A percentile compares a stretch with the other conserved stretches of the same genome.
These are phyloP conservation scores for Paracentrotus lividus DNA, from an alignment of 53 echinoderm and acorn worm species.

Conservation along the genomic window DNA sequence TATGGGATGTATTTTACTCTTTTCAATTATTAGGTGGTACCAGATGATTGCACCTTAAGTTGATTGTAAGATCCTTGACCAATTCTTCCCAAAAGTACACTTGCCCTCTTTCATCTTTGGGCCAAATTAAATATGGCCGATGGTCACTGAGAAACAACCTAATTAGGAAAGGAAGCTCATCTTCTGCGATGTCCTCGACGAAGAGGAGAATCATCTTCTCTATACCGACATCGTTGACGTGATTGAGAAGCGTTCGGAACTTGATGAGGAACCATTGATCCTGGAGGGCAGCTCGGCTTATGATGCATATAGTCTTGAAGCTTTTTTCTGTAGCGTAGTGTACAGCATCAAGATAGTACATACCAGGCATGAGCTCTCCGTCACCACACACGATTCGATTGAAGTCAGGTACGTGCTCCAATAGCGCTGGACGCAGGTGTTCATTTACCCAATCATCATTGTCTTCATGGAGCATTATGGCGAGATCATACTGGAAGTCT, in stretches of 20 bases:
- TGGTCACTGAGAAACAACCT: constrained; percentile 51
- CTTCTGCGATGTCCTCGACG: neutral
- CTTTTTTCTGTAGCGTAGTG: constrained; percentile 5
- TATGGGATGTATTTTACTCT: too few species aligned
- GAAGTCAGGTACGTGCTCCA: constrained; percentile 14
- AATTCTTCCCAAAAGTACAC: constrained; percentile 31
- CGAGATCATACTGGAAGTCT: constrained; percentile 23
- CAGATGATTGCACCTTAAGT: neutral
- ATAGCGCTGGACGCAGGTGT: neutral
- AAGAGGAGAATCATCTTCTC: constrained; percentile 52
- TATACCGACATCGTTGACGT: constrained; percentile 29
- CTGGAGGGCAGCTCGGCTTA: constrained; percentile 1
- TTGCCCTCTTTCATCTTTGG: constrained; percentile 16
- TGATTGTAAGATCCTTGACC: constrained; percentile 16
- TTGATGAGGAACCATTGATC: constrained; percentile 49
- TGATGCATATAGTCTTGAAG: constrained; percentile 44
- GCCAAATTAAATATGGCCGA: constrained; percentile 5
- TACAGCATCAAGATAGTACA: constrained; percentile 55
- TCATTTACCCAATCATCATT: constrained; percentile 32
- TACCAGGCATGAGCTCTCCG: constrained; percentile 36
- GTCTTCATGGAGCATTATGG: constrained; percentile 22
- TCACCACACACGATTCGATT: constrained; percentile 43
- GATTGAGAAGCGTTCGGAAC: constrained; percentile 43
- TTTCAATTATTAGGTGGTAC: constrained; percentile 9
- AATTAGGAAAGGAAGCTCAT: constrained; percentile 39